Percentiles rank a stretch among this genome's conserved stretches.
Evolutionary conservation across 2,113 vertebrate species (phyloP).

Genomic region (Ptychochromis oligacanthus): DNA sequence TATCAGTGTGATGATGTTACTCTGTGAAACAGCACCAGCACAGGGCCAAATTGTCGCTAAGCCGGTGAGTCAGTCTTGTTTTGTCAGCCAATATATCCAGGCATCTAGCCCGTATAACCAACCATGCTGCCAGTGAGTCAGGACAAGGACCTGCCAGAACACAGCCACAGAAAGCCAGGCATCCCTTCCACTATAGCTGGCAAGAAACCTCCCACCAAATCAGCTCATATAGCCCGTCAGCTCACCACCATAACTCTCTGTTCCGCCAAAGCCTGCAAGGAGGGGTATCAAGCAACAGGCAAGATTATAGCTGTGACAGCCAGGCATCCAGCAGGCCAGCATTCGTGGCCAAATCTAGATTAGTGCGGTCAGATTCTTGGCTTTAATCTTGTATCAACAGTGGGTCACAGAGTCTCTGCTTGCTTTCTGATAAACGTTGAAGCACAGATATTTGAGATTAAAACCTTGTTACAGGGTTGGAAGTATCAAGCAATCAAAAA

Average conservation of each 20-base stretch:
- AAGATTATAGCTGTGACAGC: constrained; percentile 37
- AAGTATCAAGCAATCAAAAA: neutral
- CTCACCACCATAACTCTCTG: constrained; percentile 14
- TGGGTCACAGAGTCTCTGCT: constrained; percentile 2
- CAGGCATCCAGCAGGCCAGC: constrained; percentile 34
- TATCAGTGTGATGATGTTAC: constrained; percentile 28
- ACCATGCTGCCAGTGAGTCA: constrained; percentile 42
- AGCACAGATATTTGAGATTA: neutral
- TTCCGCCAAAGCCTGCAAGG: constrained; percentile 24
- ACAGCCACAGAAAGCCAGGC: constrained; percentile 42
- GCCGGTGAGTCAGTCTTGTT: constrained; percentile 48
- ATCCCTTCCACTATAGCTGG: constrained; percentile 24
- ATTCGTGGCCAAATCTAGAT: constrained; percentile 26
- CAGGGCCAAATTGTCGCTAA: constrained; percentile 33
- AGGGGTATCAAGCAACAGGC: constrained; percentile 32
- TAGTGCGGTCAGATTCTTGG: constrained; percentile 36
- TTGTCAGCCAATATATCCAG: constrained; percentile 37
- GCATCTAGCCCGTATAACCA: constrained; percentile 40
- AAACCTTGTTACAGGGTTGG: neutral
- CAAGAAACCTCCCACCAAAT: constrained; percentile 31
- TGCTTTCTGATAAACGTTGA: constrained; percentile 14
- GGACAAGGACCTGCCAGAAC: constrained; percentile 33
- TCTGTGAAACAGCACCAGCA: constrained; percentile 38
- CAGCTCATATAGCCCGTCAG: constrained; percentile 15
- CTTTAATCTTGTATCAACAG: constrained; percentile 30